Conservation (phyloP, 2,797 vertebrate species). For the Xenops minutus region DNA sequence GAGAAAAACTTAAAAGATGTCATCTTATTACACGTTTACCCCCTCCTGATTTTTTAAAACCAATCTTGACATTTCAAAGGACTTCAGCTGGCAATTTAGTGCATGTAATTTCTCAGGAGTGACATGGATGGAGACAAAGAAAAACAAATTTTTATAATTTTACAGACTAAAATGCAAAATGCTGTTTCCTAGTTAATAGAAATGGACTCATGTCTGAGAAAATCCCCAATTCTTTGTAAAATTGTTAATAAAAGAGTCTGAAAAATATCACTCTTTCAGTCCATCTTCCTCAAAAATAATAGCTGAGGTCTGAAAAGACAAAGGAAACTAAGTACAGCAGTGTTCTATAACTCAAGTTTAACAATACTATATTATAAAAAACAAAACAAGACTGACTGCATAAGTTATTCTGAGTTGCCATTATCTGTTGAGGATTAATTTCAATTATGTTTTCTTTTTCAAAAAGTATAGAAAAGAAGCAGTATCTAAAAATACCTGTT, state of each 20-base stretch:
- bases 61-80: slow-evolving; percentile 1
- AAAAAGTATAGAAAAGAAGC: slow-evolving; percentile 9
- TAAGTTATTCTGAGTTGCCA: slow-evolving; percentile 20
- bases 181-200: neutral
- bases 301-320: slow-evolving; percentile 24
- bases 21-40: neutral
- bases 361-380: slow-evolving; percentile 4
- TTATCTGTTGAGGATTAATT: neutral
- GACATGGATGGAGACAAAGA: neutral
- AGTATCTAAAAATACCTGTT: neutral
- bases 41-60: neutral
- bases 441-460: neutral
- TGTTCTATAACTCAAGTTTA: slow-evolving; percentile 57
- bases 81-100: slow-evolving; percentile 1
- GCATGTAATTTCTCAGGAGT: neutral
- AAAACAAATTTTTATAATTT: neutral
- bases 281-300: slow-evolving; percentile 27
- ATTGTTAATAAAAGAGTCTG: neutral
- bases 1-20: neutral
- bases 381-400: slow-evolving; percentile 31
- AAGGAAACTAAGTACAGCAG: slow-evolving; percentile 58
- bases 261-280: slow-evolving; percentile 23
- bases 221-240: slow-evolving; percentile 34
- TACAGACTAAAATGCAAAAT: slow-evolving; percentile 2
- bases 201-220: neutral